These are phyloP conservation scores for Sinopyrophorus schimmeli DNA, from an alignment of 2,888 invertebrate species.

Conservation along the genomic window DNA sequence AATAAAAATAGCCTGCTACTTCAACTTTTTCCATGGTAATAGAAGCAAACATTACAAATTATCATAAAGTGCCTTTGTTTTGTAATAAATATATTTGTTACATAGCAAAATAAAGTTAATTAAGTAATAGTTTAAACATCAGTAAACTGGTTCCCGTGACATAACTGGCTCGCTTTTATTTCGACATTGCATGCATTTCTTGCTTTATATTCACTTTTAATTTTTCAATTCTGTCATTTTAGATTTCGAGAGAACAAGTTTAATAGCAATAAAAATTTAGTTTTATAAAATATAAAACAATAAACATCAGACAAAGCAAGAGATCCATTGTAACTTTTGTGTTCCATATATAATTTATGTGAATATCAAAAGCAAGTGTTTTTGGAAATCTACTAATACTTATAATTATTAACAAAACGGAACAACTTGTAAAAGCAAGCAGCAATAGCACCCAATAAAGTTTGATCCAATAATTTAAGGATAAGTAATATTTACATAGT, in stretches of 20 bases:
- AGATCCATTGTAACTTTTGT: too few relatives aligned
- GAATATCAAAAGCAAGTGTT: constrained; percentile 6
- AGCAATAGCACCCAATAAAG: constrained; percentile 49
- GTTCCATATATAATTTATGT: too few relatives aligned
- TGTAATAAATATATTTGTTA: neutral
- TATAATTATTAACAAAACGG: constrained; percentile 10
- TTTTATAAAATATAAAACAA: too few relatives aligned
- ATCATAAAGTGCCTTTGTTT: too few relatives aligned
- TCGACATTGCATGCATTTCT: too few relatives aligned
- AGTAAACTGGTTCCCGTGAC: too few relatives aligned
- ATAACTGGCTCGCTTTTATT: too few relatives aligned
- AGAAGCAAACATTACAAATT: constrained; percentile 19
- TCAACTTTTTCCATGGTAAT: constrained; percentile 17
- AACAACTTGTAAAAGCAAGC: constrained; percentile 25
- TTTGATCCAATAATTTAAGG: constrained; percentile 39
- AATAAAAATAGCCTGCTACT: constrained; percentile 23
- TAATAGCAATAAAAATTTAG: too few relatives aligned
- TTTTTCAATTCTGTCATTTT: too few relatives aligned
- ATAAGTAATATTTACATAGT: constrained; percentile 49
- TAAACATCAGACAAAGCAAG: too few relatives aligned
- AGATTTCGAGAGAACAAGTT: too few relatives aligned
- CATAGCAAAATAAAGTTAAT: neutral
- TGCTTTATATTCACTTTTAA: too few relatives aligned
- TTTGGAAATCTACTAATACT: constrained; percentile 5
- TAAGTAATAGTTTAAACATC: neutral